Conservation (phyloP, 2,888 invertebrate species). For the Pandemis heparana region DNA sequence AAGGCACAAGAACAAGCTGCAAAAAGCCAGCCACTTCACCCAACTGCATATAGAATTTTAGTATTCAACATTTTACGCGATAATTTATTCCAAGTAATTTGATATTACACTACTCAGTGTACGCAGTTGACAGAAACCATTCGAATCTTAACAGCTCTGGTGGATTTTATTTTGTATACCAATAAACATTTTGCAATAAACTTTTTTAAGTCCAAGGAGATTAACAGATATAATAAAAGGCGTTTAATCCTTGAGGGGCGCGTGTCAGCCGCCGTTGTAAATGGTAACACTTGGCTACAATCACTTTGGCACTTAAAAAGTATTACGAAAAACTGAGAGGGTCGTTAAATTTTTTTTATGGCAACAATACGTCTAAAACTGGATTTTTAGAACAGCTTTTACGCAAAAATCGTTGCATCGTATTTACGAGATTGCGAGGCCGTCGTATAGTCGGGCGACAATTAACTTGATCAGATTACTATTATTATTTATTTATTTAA, state of each 20-base stretch:
- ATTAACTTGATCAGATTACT: no score
- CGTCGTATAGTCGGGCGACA: no score
- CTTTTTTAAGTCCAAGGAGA: constrained; percentile 18
- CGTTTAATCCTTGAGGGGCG: constrained; percentile 18
- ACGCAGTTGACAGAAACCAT: constrained; percentile 10
- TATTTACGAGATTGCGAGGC: neutral
- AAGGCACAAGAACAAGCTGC: constrained; percentile 22
- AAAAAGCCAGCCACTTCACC: constrained; percentile 47
- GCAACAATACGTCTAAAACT: neutral
- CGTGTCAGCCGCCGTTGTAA: constrained; percentile 11
- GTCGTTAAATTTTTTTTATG: constrained; percentile 26
- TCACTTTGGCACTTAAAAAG: constrained; percentile 31
- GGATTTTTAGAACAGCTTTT: constrained; percentile 1
- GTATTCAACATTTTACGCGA: constrained; percentile 59
- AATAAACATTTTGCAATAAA: constrained; percentile 23
- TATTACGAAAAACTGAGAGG: constrained; percentile 29
- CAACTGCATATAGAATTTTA: constrained; percentile 67
- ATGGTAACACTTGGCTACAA: constrained; percentile 29
- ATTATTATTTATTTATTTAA: no score
- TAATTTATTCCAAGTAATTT: constrained; percentile 67
- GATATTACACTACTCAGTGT: constrained; percentile 53
- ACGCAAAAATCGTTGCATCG: neutral
- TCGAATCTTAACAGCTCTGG: neutral
- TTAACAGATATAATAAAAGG: constrained; percentile 31
- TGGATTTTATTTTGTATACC: constrained; percentile 32